Percentiles rank a stretch among this genome's conserved stretches.
Conservation (phyloP, 2,797 vertebrate species). For the Oreonectes daqikongensis region DNA sequence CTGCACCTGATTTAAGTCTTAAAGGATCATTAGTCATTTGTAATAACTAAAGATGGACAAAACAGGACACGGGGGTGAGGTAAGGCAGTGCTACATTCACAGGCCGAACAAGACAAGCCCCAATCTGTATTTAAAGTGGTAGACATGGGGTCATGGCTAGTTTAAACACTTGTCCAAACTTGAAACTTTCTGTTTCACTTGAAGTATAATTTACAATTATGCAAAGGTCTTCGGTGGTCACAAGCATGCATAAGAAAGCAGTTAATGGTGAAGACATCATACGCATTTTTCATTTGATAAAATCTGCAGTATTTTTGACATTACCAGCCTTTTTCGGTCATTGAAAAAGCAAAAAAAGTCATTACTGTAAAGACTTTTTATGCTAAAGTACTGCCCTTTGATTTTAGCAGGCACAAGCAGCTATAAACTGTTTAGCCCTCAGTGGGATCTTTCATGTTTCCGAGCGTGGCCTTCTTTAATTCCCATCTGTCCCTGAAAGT, state of each 20-base stretch:
- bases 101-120: slow-evolving; percentile 67
- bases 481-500: slow-evolving; percentile 61
- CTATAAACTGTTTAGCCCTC: slow-evolving; percentile 50
- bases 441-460: slow-evolving; percentile 71
- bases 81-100: slow-evolving; percentile 31
- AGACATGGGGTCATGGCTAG: slow-evolving; percentile 70
- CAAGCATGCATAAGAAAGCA: neutral
- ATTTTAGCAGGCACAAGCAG: slow-evolving; percentile 47
- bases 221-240: slow-evolving; percentile 23
- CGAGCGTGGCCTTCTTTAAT: slow-evolving; percentile 74
- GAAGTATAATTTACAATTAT: slow-evolving; percentile 22
- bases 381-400: slow-evolving; percentile 47
- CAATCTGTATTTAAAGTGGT: slow-evolving; percentile 65
- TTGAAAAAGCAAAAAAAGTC: neutral
- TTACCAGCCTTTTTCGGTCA: neutral
- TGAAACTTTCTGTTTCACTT: slow-evolving; percentile 22
- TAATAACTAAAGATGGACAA: slow-evolving; percentile 52
- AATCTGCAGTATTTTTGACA: neutral
- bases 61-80: slow-evolving; percentile 54
- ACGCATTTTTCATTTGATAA: too few species aligned
- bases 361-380: slow-evolving; percentile 29
- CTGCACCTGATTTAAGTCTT: slow-evolving; percentile 49
- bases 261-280: too few species aligned
- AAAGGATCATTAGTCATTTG: slow-evolving; percentile 50
- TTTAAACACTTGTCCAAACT: slow-evolving; percentile 43